phyloP scores from a whole-genome alignment of 2,797 vertebrate species.

The Dendrocincla fuliginosa region DNA sequence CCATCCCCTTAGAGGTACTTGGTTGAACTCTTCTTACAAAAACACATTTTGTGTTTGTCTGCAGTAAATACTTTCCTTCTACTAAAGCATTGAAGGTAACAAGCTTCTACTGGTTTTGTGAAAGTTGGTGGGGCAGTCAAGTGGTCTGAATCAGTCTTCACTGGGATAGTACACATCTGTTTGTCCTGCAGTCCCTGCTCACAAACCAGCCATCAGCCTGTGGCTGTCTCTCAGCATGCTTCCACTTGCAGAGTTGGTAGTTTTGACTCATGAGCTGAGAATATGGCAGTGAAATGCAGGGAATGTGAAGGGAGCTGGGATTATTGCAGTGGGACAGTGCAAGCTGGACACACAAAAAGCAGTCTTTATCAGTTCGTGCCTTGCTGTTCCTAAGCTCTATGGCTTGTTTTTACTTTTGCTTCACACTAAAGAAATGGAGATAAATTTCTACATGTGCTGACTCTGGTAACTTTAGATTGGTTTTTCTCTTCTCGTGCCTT shows the following conservation, averaged over 20 bases:
- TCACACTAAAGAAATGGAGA: not conserved
- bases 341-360: not conserved
- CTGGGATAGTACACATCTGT: not conserved
- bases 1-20: not conserved
- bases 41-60: not conserved
- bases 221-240: not conserved
- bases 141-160: rapidly evolving
- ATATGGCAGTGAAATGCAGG: not conserved
- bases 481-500: not conserved
- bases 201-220: rapidly evolving
- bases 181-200: not conserved
- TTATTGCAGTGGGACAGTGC: not conserved
- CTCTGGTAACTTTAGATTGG: not conserved
- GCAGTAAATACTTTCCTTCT: not conserved
- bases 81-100: not conserved
- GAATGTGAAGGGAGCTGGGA: not conserved
- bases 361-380: not conserved
- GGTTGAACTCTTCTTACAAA: not conserved
- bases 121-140: not conserved
- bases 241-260: not conserved
- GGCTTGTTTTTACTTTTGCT: not conserved
- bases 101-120: not conserved
- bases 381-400: not conserved
- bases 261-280: not conserved
- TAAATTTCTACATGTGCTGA: not conserved